Percentiles rank a stretch among this genome's conserved stretches.
These are phyloP conservation scores for Pteropus alecto DNA, from an alignment of 2,113 vertebrate species.

Conservation along the genomic window DNA sequence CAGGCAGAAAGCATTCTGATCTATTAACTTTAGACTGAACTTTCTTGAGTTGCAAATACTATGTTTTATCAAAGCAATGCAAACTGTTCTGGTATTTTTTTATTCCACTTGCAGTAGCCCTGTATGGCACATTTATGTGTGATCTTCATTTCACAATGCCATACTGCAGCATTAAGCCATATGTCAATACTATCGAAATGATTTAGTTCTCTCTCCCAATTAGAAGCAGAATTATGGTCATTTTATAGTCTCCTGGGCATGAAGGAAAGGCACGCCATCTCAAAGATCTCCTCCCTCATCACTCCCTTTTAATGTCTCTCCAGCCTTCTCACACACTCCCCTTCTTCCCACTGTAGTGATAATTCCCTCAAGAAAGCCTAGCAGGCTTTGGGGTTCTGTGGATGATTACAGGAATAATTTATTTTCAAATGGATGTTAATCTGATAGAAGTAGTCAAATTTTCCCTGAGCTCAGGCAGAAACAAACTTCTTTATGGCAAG, in stretches of 20 bases:
- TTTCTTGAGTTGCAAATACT: background rate
- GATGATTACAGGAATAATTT: conserved; percentile 71
- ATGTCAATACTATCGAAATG: background rate
- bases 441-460: conserved; percentile 64
- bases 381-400: conserved; percentile 59
- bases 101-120: background rate
- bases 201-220: background rate
- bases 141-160: background rate
- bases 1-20: background rate
- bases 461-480: conserved; percentile 67
- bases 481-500: conserved; percentile 65
- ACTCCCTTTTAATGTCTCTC: background rate
- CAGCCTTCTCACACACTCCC: background rate
- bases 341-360: background rate
- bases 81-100: background rate
- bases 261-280: background rate
- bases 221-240: background rate
- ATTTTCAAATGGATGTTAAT: conserved; percentile 72
- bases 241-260: background rate
- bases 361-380: conserved; percentile 51
- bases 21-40: background rate
- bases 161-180: background rate
- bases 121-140: background rate
- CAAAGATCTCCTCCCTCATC: background rate
- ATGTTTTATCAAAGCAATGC: background rate